Percentiles rank a stretch among this genome's conserved stretches.
These are phyloP conservation scores for Notodonta ziczac DNA, from an alignment of 2,888 invertebrate species.

Conservation along the genomic window DNA sequence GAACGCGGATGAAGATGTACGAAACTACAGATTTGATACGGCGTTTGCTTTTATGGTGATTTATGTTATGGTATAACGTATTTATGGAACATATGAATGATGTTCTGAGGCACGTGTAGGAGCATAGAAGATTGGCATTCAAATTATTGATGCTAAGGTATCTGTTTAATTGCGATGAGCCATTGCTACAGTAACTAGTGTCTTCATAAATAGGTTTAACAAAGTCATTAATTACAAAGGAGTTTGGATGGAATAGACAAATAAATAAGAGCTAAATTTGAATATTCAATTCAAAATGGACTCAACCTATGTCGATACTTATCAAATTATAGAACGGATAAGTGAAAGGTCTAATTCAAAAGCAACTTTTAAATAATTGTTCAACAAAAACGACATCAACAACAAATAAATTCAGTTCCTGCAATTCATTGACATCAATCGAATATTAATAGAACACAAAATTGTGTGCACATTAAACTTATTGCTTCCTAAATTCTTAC, in stretches of 20 bases:
- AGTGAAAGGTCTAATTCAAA: too few relatives aligned
- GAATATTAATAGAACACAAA: background rate
- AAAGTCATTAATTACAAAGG: too few relatives aligned
- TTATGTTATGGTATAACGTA: conserved; percentile 5
- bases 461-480: background rate
- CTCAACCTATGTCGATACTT: background rate
- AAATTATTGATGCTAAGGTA: too few relatives aligned
- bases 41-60: conserved; percentile 36
- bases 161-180: too few relatives aligned
- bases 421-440: background rate
- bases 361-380: too few relatives aligned
- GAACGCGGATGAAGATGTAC: conserved; percentile 44
- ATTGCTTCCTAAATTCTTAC: background rate
- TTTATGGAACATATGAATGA: background rate
- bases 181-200: too few relatives aligned
- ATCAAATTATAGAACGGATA: background rate
- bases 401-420: background rate
- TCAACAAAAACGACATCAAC: background rate
- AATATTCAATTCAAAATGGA: too few relatives aligned
- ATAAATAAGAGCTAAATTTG: too few relatives aligned
- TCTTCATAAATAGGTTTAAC: too few relatives aligned
- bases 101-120: too few relatives aligned
- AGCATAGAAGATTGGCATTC: too few relatives aligned
- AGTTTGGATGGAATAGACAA: too few relatives aligned
- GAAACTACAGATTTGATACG: conserved; percentile 50